Evolutionary conservation across 1,140 invertebrate species (phyloP).

Genomic region (Lordiphosa clarofinis): DNA sequence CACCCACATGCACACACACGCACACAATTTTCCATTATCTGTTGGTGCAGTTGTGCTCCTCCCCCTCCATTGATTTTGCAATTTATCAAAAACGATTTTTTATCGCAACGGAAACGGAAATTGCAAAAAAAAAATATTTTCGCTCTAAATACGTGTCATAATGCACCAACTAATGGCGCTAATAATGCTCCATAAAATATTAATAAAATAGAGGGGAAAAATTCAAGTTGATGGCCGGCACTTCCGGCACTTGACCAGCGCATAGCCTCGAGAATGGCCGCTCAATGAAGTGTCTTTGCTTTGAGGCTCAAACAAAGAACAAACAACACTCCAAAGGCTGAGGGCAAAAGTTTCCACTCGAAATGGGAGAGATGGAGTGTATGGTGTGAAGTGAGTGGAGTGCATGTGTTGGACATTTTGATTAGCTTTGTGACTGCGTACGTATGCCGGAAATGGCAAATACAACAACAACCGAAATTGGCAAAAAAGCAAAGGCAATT

Average conservation of each 20-base stretch:
- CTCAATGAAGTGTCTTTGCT: conserved; percentile 11
- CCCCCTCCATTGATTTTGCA: conserved; percentile 41
- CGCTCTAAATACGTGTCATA: conserved; percentile 49
- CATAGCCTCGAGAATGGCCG: conserved; percentile 1
- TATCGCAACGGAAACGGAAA: conserved; percentile 48
- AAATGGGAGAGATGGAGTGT: conserved; percentile 29
- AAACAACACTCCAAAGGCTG: conserved; percentile 25
- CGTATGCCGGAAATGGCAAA: conserved; percentile 52
- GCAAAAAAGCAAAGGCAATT: background rate
- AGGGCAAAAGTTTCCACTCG: conserved; percentile 51
- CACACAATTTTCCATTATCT: conserved; percentile 39
- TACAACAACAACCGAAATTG: conserved; percentile 15
- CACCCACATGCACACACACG: conserved; percentile 24
- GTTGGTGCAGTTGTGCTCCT: conserved; percentile 32
- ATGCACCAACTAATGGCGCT: conserved; percentile 38
- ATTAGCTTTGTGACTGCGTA: conserved; percentile 63
- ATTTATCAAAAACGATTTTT: conserved; percentile 59
- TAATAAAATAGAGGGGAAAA: conserved; percentile 26
- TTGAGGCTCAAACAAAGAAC: conserved; percentile 23
- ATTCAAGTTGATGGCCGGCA: conserved; percentile 26
- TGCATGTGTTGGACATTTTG: conserved; percentile 65
- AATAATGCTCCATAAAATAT: conserved; percentile 51
- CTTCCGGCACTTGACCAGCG: conserved; percentile 42
- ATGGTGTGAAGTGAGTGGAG: conserved; percentile 28
- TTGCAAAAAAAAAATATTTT: conserved; percentile 31